Evolutionary conservation across 2,797 vertebrate genomes (phyloP), one percentile per base, ranked within the genome.

Genomic region (Microchirus variegatus): DNA sequence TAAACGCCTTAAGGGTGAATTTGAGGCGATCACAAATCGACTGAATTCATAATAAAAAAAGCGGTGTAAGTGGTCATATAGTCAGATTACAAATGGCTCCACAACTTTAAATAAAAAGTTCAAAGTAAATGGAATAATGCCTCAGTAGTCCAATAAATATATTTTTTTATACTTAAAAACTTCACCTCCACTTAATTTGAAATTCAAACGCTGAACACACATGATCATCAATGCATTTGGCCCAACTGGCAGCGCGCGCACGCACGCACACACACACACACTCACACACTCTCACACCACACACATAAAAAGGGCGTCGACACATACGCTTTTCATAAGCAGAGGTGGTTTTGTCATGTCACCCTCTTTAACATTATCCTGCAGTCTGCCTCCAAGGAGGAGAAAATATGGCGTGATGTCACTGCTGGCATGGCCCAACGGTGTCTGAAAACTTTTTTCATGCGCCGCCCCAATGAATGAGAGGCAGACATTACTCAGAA

Each of bases 401-500:
- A 78, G 73, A 87, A 87, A 91, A 89, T 83, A 59, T 76, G 88
- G 70, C 68, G 84, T 94, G 92, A 94, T 94, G 90, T 94, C 94
- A 94, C 87, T 87, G 88, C 92, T 94, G 93, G 92, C 91, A 90
- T 53, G 36, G 80, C 36, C 92, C 86, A n/a, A n/a, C 78, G 67
- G 86, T 75, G 87, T 94, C 89, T 93, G 91, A 80, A 90, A 92
- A 79, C 91, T 1, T 84, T 84, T 75, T 89, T 90, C 87, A 84
- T 90, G 91, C 86, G 74, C 84, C 61, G 47, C 81, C 93, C 77
- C 88, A 86, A 62, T 89, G 93, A 94, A 92, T 73, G 89, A 90
- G 88, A 92, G 87, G 85, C 93, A 96, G 94, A 95, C 94, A 88
- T 94, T 95, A 95, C 90, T 95, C 94, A 95, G 90, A 94, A 83